These are phyloP conservation scores for Artibeus jamaicensis DNA, from an alignment of 2,797 vertebrate species.

Conservation along the genomic window DNA sequence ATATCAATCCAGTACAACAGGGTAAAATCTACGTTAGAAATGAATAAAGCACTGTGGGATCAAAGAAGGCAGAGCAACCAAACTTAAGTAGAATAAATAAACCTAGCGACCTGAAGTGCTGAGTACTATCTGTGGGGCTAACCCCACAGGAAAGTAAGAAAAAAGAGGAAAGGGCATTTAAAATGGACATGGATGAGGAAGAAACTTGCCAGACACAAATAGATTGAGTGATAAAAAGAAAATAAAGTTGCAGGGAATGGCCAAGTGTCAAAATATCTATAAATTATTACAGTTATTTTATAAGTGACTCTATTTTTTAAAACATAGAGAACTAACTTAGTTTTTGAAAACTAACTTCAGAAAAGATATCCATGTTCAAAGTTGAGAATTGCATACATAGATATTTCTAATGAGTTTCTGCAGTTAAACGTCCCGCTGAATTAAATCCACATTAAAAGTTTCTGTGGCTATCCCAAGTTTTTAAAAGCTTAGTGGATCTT, in stretches of 20 bases:
- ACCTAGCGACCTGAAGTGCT: background rate
- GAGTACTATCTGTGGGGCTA: background rate
- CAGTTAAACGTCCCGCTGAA: background rate
- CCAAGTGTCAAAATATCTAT: background rate
- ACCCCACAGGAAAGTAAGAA: background rate
- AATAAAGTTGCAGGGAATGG: background rate
- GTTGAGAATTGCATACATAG: background rate
- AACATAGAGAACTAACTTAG: too few relatives aligned
- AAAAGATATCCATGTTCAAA: constrained; percentile 29
- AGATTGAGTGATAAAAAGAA: background rate
- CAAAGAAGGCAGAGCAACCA: background rate
- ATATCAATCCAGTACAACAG: background rate
- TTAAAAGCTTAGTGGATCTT: background rate
- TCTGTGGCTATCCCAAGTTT: background rate
- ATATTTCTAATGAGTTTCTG: constrained; percentile 4
- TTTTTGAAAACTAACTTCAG: constrained; percentile 13
- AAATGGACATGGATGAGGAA: background rate
- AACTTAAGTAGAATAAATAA: background rate
- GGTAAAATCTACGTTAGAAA: background rate
- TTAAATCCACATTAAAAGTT: background rate
- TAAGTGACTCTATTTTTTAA: background rate
- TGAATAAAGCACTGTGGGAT: background rate
- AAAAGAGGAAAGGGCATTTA: background rate
- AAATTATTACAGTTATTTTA: constrained; percentile 1
- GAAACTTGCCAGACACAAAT: background rate